These are phyloP conservation scores for Amia ocellicauda DNA, from an alignment of 2,113 vertebrate genomes.

Conservation along the genomic window DNA sequence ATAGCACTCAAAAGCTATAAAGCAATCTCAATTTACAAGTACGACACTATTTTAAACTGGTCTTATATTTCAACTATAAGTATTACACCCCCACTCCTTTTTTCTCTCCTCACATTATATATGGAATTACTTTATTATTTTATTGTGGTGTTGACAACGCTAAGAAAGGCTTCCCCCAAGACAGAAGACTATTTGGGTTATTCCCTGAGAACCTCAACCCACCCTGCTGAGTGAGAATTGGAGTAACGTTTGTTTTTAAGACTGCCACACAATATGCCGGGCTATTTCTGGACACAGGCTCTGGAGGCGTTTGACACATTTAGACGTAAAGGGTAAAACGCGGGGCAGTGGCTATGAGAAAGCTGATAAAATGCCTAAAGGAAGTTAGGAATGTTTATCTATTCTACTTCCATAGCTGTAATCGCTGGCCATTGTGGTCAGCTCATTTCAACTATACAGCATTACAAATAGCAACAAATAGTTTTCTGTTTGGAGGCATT, in stretches of 20 bases:
- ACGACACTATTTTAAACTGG: background rate
- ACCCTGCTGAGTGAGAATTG: constrained; percentile 29
- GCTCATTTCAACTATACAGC: constrained; percentile 37
- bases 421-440: constrained; percentile 34
- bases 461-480: constrained; percentile 42
- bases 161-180: constrained; percentile 14
- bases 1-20: background rate
- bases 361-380: constrained; percentile 58
- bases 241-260: constrained; percentile 32
- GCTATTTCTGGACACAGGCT: constrained; percentile 49
- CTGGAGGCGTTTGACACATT: constrained; percentile 46
- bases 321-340: constrained; percentile 31
- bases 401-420: constrained; percentile 42
- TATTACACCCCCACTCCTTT: background rate
- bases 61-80: background rate
- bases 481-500: constrained; percentile 26
- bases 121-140: background rate
- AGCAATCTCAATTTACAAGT: background rate
- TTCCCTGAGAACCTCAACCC: constrained; percentile 8
- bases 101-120: background rate
- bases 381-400: constrained; percentile 65
- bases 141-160: constrained; percentile 6
- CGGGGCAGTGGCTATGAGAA: constrained; percentile 48
- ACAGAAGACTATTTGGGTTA: constrained; percentile 12
- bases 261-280: constrained; percentile 39